phyloP scores from a whole-genome alignment of 2,888 invertebrate genomes.

The Chrysodeixis includens region DNA sequence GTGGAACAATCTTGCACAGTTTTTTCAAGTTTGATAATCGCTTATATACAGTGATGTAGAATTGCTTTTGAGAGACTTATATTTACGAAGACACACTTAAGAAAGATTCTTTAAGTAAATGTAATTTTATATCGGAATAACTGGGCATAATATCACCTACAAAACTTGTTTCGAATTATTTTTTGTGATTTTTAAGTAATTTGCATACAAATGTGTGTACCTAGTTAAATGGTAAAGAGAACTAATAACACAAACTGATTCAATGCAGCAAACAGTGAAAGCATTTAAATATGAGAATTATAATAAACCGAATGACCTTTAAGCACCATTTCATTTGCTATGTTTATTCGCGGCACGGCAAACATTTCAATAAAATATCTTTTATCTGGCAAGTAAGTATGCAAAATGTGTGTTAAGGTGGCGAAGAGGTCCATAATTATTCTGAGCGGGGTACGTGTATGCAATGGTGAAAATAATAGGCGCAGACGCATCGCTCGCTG shows the following conservation, averaged over 20 bases:
- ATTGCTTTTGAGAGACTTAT: slow-evolving; percentile 41
- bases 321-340: slow-evolving; percentile 55
- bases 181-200: no score
- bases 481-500: slow-evolving; percentile 60
- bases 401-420: slow-evolving; percentile 76
- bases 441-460: slow-evolving; percentile 69
- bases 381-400: slow-evolving; percentile 76
- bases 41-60: slow-evolving; percentile 39
- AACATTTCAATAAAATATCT: slow-evolving; percentile 76
- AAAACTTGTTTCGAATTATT: no score
- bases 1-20: slow-evolving; percentile 72
- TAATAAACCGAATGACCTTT: neutral
- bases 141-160: no score
- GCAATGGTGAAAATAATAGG: slow-evolving; percentile 76
- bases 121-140: no score
- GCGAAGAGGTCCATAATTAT: slow-evolving; percentile 75
- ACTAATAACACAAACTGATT: neutral
- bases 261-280: neutral
- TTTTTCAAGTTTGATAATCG: slow-evolving; percentile 66
- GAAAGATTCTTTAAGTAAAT: no score
- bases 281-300: neutral
- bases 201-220: no score
- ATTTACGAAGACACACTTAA: slow-evolving; percentile 5
- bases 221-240: no score
- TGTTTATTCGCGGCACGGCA: slow-evolving; percentile 66